phyloP scores from a whole-genome alignment of 2,888 invertebrate species.

The Limnephilus auricula region DNA sequence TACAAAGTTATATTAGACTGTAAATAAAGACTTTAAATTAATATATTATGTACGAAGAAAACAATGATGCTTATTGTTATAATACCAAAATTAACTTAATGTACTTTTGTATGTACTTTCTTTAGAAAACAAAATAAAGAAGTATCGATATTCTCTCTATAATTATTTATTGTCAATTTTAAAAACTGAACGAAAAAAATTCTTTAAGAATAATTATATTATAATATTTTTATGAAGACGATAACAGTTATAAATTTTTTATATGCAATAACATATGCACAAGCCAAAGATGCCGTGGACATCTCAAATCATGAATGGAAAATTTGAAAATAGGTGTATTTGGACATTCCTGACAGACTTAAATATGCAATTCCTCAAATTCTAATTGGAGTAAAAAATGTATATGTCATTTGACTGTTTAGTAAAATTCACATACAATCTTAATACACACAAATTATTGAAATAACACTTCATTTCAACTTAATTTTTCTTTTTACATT shows the following conservation, averaged over 20 bases:
- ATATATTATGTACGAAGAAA: constrained; percentile 9
- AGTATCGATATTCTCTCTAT: constrained; percentile 34
- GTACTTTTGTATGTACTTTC: constrained; percentile 32
- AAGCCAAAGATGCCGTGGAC: background rate
- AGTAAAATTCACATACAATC: too few relatives aligned
- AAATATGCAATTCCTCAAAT: too few relatives aligned
- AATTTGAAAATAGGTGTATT: background rate
- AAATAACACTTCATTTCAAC: too few relatives aligned
- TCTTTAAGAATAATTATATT: background rate
- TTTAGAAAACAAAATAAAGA: constrained; percentile 24
- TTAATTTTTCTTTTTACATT: too few relatives aligned
- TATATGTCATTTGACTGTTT: too few relatives aligned
- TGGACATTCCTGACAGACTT: too few relatives aligned
- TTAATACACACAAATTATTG: too few relatives aligned
- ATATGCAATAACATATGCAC: background rate
- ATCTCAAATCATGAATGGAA: background rate
- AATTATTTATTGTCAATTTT: background rate
- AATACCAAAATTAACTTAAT: constrained; percentile 27
- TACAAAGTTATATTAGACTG: constrained; percentile 48
- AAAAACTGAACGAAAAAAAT: background rate
- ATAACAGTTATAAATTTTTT: background rate
- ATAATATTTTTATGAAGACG: background rate
- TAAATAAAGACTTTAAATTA: constrained; percentile 34
- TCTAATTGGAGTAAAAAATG: too few relatives aligned
- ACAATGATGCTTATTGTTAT: constrained; percentile 18